Conservation (phyloP, 1,140 invertebrate species). For the Drosophila ficusphila region DNA sequence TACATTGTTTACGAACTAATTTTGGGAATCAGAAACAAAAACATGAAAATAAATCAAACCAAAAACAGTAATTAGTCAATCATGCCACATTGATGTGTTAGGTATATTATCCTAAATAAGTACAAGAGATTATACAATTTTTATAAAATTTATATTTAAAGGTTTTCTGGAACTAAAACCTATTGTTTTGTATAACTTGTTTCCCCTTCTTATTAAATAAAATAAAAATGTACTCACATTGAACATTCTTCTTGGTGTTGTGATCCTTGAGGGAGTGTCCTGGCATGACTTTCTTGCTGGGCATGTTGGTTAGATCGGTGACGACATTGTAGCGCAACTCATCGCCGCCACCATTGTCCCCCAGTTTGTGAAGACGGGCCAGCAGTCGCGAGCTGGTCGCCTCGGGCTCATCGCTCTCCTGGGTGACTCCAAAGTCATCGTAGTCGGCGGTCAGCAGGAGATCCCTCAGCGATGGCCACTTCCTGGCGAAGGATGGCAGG, state of each 20-base stretch:
- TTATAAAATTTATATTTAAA: no score
- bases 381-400: slow-evolving; percentile 40
- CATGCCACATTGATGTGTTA: slow-evolving; percentile 17
- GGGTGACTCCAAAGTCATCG: slow-evolving; percentile 31
- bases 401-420: slow-evolving; percentile 50
- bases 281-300: slow-evolving; percentile 51
- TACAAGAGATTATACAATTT: neutral
- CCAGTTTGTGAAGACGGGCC: slow-evolving; percentile 55
- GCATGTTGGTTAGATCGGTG: slow-evolving; percentile 42
- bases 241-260: slow-evolving; percentile 77
- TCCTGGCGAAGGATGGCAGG: slow-evolving; percentile 47
- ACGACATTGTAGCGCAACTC: slow-evolving; percentile 41
- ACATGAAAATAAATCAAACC: slow-evolving; percentile 42
- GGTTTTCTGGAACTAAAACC: no score
- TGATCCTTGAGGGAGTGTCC: slow-evolving; percentile 53
- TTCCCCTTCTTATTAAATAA: no score
- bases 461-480: slow-evolving; percentile 73
- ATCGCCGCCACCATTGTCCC: slow-evolving; percentile 35
- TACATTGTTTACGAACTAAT: slow-evolving; percentile 81
- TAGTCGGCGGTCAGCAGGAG: slow-evolving; percentile 64
- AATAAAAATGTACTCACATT: slow-evolving; percentile 60
- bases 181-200: no score
- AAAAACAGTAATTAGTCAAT: slow-evolving; percentile 32
- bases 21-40: slow-evolving; percentile 19
- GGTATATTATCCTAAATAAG: neutral